phyloP scores from a whole-genome alignment of 2,888 invertebrate species.

The Panopea generosa region DNA sequence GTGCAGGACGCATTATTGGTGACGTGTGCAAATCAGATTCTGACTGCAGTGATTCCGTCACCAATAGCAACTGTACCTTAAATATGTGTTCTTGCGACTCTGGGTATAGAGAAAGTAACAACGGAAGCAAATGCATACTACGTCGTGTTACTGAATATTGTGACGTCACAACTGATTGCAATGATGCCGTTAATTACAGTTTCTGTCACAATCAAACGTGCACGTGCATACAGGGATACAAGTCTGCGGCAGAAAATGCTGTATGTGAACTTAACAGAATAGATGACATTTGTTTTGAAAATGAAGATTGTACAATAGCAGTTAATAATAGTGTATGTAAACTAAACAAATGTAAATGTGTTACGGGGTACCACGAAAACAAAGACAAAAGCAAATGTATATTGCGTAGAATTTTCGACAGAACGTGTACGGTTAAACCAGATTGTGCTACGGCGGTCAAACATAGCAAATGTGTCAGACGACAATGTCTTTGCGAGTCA shows the following conservation, averaged over 20 bases:
- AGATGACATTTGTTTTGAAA: constrained; percentile 35
- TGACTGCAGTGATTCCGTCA: constrained; percentile 60
- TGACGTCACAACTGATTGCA: constrained; percentile 39
- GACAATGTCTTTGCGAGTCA: constrained; percentile 62
- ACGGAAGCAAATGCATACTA: constrained; percentile 27
- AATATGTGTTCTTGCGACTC: constrained; percentile 44
- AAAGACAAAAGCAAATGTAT: constrained; percentile 29
- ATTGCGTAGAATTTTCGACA: constrained; percentile 55
- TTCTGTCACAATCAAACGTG: constrained; percentile 47
- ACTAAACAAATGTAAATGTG: constrained; percentile 32
- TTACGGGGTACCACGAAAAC: constrained; percentile 32
- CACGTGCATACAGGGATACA: constrained; percentile 47
- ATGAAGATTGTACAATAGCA: constrained; percentile 46
- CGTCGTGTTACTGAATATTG: constrained; percentile 40
- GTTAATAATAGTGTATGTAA: constrained; percentile 46
- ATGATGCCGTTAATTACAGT: constrained; percentile 35
- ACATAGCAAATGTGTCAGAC: constrained; percentile 56
- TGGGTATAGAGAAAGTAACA: constrained; percentile 30
- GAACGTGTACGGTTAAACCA: constrained; percentile 42
- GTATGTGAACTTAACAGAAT: constrained; percentile 46
- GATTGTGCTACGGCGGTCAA: constrained; percentile 66
- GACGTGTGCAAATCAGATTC: constrained; percentile 52
- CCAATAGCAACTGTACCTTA: constrained; percentile 38
- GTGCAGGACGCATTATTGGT: constrained; percentile 45
- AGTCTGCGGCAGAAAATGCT: constrained; percentile 5